A percentile compares a stretch with the other conserved stretches of the same genome.
phyloP scores from a whole-genome alignment of 2,888 invertebrate genomes.

The Scaptomyza flava region DNA sequence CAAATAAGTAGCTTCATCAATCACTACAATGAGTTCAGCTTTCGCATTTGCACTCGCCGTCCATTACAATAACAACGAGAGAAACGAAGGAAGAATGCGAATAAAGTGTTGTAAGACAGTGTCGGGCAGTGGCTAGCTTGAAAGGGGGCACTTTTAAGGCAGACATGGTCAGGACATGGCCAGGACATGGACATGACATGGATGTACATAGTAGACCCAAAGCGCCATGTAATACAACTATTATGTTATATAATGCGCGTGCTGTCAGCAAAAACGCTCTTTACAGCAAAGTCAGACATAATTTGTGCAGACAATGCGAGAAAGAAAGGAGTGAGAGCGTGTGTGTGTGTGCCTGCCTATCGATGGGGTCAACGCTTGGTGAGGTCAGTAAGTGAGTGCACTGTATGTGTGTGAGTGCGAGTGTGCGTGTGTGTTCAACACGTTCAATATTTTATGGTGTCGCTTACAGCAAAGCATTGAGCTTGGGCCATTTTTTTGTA shows the following conservation, averaged over 20 bases:
- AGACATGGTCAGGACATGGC: conserved; percentile 16
- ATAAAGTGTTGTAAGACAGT: conserved; percentile 42
- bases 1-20: conserved; percentile 36
- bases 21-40: conserved; percentile 26
- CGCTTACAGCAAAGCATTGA: conserved; percentile 61
- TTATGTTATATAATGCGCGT: conserved; percentile 76
- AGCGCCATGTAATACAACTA: conserved; percentile 45
- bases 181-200: conserved; percentile 20
- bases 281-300: conserved; percentile 35
- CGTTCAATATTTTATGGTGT: conserved; percentile 77
- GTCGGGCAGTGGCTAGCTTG: conserved; percentile 5
- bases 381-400: conserved; percentile 64
- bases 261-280: conserved; percentile 56
- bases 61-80: conserved; percentile 13
- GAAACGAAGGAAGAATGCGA: conserved; percentile 30
- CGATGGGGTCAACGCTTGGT: conserved; percentile 54
- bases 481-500: neutral
- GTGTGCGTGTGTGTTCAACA: conserved; percentile 43
- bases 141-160: conserved; percentile 22
- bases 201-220: conserved; percentile 25
- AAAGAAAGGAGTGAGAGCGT: neutral
- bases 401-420: conserved; percentile 21
- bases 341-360: conserved; percentile 25
- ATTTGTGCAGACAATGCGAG: conserved; percentile 18
- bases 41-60: conserved; percentile 15